Conservation (phyloP, 1,140 invertebrate species). For the Grapholita molesta region DNA sequence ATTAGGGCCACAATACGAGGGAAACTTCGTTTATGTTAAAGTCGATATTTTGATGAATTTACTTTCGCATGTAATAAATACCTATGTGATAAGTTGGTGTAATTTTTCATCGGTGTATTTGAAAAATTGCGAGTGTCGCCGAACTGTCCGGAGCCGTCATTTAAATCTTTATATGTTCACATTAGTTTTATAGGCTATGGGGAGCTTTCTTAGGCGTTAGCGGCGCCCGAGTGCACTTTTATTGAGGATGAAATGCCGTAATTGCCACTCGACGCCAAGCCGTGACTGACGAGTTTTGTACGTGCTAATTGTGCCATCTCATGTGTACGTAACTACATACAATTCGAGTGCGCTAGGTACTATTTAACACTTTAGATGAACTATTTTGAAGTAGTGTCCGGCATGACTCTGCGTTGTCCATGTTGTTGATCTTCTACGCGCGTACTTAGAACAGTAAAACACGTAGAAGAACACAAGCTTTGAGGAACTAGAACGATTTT, state of each 20-base stretch:
- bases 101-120: slow-evolving; percentile 24
- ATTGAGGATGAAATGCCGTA: slow-evolving; percentile 70
- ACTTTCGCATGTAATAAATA: background rate
- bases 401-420: background rate
- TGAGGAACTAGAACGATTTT: background rate
- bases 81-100: background rate
- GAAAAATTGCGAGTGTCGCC: slow-evolving; percentile 3
- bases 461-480: too few relatives aligned
- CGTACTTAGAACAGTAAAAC: too few relatives aligned
- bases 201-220: slow-evolving; percentile 56
- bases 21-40: slow-evolving; percentile 4
- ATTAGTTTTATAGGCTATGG: slow-evolving; percentile 64
- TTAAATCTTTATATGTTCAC: slow-evolving; percentile 68
- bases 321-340: slow-evolving; percentile 23
- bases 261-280: slow-evolving; percentile 61
- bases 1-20: slow-evolving; percentile 9
- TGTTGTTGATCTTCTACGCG: too few relatives aligned
- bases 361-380: background rate
- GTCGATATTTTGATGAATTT: background rate
- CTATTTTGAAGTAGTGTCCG: background rate
- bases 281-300: slow-evolving; percentile 58
- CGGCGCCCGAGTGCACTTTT: slow-evolving; percentile 66
- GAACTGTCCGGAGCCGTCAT: slow-evolving; percentile 40
- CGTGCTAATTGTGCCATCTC: slow-evolving; percentile 53
- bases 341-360: background rate